Evolutionary conservation across 2,113 vertebrate genomes (phyloP), one percentile per base, ranked within the genome.

Genomic region (Hyaena hyaena): DNA sequence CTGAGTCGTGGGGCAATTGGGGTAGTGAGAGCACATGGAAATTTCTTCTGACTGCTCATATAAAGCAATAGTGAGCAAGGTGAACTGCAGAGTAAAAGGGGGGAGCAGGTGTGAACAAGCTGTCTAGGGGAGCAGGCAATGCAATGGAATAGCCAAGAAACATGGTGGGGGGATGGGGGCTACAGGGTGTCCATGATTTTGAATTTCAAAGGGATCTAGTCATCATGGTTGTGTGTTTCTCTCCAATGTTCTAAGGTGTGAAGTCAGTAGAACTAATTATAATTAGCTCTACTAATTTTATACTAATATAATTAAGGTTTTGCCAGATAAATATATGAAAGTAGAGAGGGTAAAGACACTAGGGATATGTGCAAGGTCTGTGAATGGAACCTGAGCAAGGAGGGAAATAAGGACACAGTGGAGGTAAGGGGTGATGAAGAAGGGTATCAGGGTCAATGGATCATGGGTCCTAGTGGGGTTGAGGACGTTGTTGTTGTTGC

Each of bases 11-110:
- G 58, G 28, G 21, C 50, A 88, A 53, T 8, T 65, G 50, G 43
- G 33, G 14, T 82, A 16, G 76, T 69, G 15, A 58, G 39, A 91
- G 50, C 61, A 58, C 63, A 55, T 45, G 58, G 53, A 68, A 55
- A 50, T 95, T 73, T 83, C 61, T 61, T 86, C 43, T 53, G 61
- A 90, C 93, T 86, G 45, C 55, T 90, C 35, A 17, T 12, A 69
- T 58, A 86, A 92, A 43, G 66, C 79, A 71, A 82, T 15, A 77
- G 68, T 58, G 58, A 97, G 71, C 69, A 95, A 85, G 58, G 17
- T 77, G 65, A 77, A 21, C 28, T 7, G 5, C 28, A 58, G 24
- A 80, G 26, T 53, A 48, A 45, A 74, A 91, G 55, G 2, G 4
- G 23, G 21, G 19, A 28, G n/a, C 45, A 66, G 35, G 16, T 48